Conservation (phyloP, 2,113 vertebrate species). For the Ranitomeya imitator region DNA sequence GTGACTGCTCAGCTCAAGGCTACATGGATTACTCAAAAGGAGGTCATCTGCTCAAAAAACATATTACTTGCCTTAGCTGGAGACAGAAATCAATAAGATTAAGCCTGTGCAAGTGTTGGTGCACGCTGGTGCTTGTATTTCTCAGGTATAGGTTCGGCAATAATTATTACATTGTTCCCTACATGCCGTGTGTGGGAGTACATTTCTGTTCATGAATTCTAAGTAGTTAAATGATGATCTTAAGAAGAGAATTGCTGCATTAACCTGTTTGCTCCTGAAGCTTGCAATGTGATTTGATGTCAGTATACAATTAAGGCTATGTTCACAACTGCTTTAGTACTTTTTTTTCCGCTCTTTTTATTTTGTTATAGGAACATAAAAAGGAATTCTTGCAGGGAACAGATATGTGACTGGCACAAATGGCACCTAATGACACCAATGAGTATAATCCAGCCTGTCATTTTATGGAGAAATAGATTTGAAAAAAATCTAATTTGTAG, state of each 20-base stretch:
- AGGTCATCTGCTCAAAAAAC: constrained; percentile 22
- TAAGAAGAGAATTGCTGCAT: constrained; percentile 12
- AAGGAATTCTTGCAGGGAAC: too few species aligned
- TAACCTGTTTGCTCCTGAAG: constrained; percentile 11
- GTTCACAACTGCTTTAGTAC: too few species aligned
- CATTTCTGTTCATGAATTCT: constrained; percentile 20
- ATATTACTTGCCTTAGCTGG: constrained; percentile 19
- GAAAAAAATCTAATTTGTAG: too few species aligned
- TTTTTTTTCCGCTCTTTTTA: too few species aligned
- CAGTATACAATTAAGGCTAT: too few species aligned
- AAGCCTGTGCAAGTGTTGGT: constrained; percentile 14
- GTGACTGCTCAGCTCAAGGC: constrained; percentile 34
- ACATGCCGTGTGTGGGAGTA: constrained; percentile 26
- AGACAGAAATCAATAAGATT: constrained; percentile 19
- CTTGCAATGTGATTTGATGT: background rate
- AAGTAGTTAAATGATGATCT: constrained; percentile 20
- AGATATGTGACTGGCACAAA: too few species aligned
- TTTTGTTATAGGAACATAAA: too few species aligned
- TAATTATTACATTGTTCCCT: constrained; percentile 6
- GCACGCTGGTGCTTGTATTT: background rate
- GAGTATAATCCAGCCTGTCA: too few species aligned
- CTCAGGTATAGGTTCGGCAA: background rate
- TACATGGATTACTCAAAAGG: constrained; percentile 16
- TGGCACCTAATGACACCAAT: too few species aligned
- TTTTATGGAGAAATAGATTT: too few species aligned